These are phyloP conservation scores for Heteronetta atricapilla DNA, from an alignment of 2,113 vertebrate genomes.

Conservation along the genomic window DNA sequence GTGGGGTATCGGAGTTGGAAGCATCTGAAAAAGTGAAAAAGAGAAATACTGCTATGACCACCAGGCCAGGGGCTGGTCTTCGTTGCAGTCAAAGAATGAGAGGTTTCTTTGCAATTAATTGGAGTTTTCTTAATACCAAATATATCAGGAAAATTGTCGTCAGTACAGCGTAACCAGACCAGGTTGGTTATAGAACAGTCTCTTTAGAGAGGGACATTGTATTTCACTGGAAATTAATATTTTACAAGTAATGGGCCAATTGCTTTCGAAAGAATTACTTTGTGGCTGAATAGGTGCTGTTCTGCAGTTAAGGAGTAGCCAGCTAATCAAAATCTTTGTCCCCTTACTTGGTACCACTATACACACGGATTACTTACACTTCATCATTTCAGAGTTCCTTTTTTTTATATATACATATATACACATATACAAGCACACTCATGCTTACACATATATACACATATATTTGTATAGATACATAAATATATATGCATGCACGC, in stretches of 20 bases:
- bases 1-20: too few relatives aligned
- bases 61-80: not conserved
- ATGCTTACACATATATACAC: not conserved
- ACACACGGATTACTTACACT: not conserved
- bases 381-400: not conserved
- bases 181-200: not conserved
- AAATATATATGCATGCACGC: not conserved
- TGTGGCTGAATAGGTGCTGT: not conserved
- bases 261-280: not conserved
- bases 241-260: not conserved
- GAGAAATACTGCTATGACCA: not conserved
- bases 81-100: not conserved
- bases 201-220: not conserved
- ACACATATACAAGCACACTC: not conserved
- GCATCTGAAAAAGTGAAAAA: not conserved
- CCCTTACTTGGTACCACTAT: not conserved
- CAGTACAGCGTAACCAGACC: not conserved
- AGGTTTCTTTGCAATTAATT: not conserved
- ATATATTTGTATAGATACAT: not conserved
- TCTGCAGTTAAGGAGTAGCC: not conserved
- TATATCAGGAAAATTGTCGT: not conserved
- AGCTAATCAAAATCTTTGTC: not conserved
- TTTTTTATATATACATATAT: not conserved
- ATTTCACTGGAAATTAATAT: not conserved
- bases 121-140: not conserved